Evolutionary conservation across 2,797 vertebrate genomes (phyloP).

Genomic region (Syngnathus acus): DNA sequence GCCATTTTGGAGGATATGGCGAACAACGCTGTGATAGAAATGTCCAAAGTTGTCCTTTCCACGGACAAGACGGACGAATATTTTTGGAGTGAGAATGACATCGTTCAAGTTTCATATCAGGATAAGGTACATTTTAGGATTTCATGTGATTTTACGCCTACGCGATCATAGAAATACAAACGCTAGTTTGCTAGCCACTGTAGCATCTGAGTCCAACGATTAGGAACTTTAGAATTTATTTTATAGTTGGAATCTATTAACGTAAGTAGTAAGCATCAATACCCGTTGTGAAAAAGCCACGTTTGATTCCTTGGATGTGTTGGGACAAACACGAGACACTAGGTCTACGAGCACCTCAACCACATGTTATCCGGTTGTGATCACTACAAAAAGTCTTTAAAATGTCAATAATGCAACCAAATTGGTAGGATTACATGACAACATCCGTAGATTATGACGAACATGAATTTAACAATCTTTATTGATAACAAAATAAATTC

Average conservation of each 20-base stretch:
- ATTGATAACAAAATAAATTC: too few relatives aligned
- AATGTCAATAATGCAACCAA: background rate
- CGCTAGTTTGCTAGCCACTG: conserved; percentile 29
- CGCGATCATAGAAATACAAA: conserved; percentile 52
- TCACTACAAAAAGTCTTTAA: background rate
- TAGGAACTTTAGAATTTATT: too few relatives aligned
- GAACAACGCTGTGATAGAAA: conserved; percentile 44
- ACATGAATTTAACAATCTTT: too few relatives aligned
- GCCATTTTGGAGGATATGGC: conserved; percentile 60
- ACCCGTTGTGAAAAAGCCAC: background rate
- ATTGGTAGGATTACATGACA: background rate
- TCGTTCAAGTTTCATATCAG: conserved; percentile 8
- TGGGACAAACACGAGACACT: conserved; percentile 19
- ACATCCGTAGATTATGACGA: too few relatives aligned
- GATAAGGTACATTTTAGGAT: conserved; percentile 31
- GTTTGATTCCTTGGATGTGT: conserved; percentile 33
- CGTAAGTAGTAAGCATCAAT: background rate
- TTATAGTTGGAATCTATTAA: background rate
- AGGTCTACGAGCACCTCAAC: conserved; percentile 37
- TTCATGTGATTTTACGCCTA: background rate
- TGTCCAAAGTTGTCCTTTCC: conserved; percentile 45
- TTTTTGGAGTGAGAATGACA: background rate
- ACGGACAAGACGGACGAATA: conserved; percentile 16
- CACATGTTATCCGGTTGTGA: background rate
- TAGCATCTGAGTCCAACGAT: background rate